Percentiles rank a stretch among this genome's conserved stretches.
Conservation (phyloP, 2,888 invertebrate genomes). For the Chrysotoxum bicinctum region DNA sequence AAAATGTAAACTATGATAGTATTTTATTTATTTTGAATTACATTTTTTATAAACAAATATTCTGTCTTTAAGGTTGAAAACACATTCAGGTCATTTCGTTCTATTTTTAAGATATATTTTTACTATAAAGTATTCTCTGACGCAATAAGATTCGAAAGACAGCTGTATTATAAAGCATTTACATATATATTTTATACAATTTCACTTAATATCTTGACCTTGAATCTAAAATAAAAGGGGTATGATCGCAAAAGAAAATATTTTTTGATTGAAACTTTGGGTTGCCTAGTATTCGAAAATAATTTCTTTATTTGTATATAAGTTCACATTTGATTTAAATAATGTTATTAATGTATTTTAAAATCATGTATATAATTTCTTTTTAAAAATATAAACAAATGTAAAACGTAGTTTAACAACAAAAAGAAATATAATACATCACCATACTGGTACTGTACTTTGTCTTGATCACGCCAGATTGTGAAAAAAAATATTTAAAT, state of each 20-base stretch:
- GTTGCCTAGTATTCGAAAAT: no score
- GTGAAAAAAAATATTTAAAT: no score
- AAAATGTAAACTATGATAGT: background rate
- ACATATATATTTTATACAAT: background rate
- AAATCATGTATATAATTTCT: no score
- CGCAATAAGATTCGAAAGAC: background rate
- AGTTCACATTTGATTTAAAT: background rate
- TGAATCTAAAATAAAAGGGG: background rate
- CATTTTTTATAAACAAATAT: background rate
- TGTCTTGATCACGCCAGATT: no score
- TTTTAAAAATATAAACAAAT: no score
- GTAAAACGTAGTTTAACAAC: no score
- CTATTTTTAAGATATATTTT: conserved; percentile 1
- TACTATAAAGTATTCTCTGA: background rate
- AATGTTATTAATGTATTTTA: no score
- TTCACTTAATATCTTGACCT: background rate
- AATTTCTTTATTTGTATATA: background rate
- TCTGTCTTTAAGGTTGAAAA: background rate
- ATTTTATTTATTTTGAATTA: background rate
- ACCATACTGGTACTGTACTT: no score
- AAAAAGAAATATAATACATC: no score
- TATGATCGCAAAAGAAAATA: background rate
- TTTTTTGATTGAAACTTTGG: background rate
- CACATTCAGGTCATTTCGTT: background rate
- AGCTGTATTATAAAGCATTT: background rate